Evolutionary conservation across 2,113 vertebrate species (phyloP).

Genomic region (Progne subis): DNA sequence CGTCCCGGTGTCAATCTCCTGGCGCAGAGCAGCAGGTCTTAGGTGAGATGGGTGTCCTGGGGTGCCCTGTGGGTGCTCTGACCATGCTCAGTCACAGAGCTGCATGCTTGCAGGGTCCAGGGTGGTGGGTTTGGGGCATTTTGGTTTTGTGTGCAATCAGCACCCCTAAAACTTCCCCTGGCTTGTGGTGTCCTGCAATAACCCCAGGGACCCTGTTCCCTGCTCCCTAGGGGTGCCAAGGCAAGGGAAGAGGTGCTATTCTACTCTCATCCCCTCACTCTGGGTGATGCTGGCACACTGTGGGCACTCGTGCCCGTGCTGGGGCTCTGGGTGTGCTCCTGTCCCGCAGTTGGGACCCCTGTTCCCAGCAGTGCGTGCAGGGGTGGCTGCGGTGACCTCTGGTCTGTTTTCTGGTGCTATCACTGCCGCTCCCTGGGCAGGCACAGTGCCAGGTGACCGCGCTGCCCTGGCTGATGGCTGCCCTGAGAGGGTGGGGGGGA

Average conservation of each 20-base stretch:
- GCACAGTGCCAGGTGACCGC: neutral
- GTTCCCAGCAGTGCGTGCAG: neutral
- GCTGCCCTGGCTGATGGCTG: neutral
- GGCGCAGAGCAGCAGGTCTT: neutral
- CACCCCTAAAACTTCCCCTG: neutral
- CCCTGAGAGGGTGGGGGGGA: neutral
- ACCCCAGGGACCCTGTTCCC: no score
- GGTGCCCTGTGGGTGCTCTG: neutral
- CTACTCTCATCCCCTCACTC: neutral
- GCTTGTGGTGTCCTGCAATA: neutral
- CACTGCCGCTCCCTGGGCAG: neutral
- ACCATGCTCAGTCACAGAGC: neutral
- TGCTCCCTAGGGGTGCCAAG: neutral
- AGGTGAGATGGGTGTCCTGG: neutral
- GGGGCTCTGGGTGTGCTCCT: neutral
- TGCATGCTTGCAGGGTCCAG: neutral
- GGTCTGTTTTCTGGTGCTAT: neutral
- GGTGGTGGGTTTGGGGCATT: neutral
- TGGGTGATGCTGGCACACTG: neutral
- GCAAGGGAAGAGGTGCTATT: neutral
- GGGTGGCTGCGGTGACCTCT: accelerated
- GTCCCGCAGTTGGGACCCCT: accelerated
- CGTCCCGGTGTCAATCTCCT: accelerated
- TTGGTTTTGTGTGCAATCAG: neutral
- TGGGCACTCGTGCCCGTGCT: neutral